phyloP scores from a whole-genome alignment of 2,797 vertebrate genomes.

The Fringilla coelebs region DNA sequence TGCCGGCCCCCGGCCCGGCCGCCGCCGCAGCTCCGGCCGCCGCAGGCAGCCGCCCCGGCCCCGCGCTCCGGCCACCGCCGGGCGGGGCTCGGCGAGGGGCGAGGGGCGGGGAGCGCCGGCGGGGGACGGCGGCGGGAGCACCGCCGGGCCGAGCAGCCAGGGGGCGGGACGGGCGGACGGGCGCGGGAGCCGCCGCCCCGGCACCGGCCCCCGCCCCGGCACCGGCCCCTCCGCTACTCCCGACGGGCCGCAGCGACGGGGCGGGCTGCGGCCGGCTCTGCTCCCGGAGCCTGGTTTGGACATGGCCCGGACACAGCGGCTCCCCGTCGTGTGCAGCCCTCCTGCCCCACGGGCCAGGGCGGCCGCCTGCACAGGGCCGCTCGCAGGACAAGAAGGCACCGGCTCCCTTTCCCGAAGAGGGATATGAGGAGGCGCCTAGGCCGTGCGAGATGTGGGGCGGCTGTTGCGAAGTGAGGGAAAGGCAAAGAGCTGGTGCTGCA shows the following conservation, averaged over 20 bases:
- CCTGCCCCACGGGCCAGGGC: neutral
- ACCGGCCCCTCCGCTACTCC: neutral
- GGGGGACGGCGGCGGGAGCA: neutral
- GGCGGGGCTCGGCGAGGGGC: slow-evolving; percentile 17
- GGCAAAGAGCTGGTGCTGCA: neutral
- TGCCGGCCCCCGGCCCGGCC: neutral
- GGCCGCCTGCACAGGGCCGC: rapidly evolving
- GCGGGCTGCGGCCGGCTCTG: neutral
- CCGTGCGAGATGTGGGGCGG: neutral
- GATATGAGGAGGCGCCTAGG: rapidly evolving
- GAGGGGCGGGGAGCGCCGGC: neutral
- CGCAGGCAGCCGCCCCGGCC: neutral
- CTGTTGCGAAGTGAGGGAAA: neutral
- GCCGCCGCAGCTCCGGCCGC: neutral
- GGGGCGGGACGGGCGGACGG: neutral
- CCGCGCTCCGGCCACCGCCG: neutral
- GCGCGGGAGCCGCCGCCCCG: neutral
- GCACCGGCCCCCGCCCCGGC: neutral
- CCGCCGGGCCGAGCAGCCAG: neutral
- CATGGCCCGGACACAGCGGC: neutral
- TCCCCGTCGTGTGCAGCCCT: neutral
- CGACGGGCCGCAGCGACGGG: neutral
- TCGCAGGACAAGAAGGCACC: rapidly evolving
- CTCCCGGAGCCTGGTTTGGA: neutral
- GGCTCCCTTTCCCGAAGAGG: neutral